Percentiles rank a stretch among this genome's conserved stretches.
phyloP scores from a whole-genome alignment of 2,888 invertebrate species.

The Tenthredo distinguenda region DNA sequence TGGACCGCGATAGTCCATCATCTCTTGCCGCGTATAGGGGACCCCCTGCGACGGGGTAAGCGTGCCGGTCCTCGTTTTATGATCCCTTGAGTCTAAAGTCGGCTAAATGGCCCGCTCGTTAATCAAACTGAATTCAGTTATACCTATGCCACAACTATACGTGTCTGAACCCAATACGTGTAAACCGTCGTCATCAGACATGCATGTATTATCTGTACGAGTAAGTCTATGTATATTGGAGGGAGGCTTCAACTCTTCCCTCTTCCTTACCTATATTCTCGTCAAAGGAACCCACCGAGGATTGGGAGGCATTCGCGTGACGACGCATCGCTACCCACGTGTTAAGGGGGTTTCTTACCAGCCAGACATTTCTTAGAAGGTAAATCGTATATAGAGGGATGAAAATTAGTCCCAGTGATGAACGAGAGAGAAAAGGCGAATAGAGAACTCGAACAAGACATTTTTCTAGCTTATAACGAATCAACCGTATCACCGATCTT shows the following conservation, averaged over 20 bases:
- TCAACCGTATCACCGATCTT: not conserved
- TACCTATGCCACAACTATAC: conserved; percentile 50
- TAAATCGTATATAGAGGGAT: not conserved
- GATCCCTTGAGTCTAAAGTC: conserved; percentile 65
- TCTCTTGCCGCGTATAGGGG: conserved; percentile 36
- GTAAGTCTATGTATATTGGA: not conserved
- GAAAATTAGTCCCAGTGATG: not conserved
- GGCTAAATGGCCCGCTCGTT: conserved; percentile 64
- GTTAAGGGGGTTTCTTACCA: not conserved
- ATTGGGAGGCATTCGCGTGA: not conserved
- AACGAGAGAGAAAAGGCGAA: not conserved
- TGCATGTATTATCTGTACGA: not conserved
- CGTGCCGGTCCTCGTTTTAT: conserved; percentile 60
- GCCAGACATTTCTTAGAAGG: not conserved
- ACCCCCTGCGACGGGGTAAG: conserved; percentile 46
- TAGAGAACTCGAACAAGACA: not conserved
- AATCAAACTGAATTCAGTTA: conserved; percentile 64
- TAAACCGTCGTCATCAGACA: not conserved
- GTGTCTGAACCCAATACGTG: not conserved
- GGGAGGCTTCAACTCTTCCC: not conserved
- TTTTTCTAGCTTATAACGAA: not conserved
- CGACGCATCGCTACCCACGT: not conserved
- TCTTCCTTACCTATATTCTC: not conserved
- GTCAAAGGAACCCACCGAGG: not conserved
- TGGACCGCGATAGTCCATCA: conserved; percentile 64